phyloP scores from a whole-genome alignment of 2,888 invertebrate species.

The Polydesmus complanatus region DNA sequence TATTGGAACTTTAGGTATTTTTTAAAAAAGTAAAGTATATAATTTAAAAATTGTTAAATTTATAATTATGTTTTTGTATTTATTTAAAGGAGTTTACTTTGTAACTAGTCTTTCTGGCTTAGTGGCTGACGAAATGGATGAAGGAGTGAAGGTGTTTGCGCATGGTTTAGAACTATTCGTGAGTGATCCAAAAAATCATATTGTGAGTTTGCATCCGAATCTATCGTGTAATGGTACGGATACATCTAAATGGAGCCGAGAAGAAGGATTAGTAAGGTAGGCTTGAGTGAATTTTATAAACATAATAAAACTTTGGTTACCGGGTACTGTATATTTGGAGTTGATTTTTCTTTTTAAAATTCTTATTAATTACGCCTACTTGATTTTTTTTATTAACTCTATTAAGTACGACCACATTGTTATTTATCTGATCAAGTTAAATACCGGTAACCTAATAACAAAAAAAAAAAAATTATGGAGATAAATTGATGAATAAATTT shows the following conservation, averaged over 20 bases:
- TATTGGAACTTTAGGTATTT: slow-evolving; percentile 46
- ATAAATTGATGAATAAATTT: too few species aligned
- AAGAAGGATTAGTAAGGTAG: slow-evolving; percentile 22
- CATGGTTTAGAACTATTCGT: slow-evolving; percentile 78
- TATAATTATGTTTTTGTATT: background rate
- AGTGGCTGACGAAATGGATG: slow-evolving; percentile 71
- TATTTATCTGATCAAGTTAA: too few species aligned
- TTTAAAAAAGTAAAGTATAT: background rate
- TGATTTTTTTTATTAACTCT: too few species aligned
- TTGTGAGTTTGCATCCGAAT: slow-evolving; percentile 50
- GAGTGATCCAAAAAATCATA: slow-evolving; percentile 54
- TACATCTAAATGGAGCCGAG: slow-evolving; percentile 21
- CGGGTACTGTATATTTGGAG: too few species aligned
- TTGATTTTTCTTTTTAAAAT: too few species aligned
- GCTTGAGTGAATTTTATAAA: background rate
- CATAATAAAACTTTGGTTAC: too few species aligned
- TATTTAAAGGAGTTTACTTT: slow-evolving; percentile 59
- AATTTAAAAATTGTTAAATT: too few species aligned
- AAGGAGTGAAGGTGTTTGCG: slow-evolving; percentile 82
- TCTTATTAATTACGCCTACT: too few species aligned
- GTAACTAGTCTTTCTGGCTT: slow-evolving; percentile 67
- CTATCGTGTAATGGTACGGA: slow-evolving; percentile 58
- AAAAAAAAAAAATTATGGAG: too few species aligned
- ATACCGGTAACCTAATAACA: too few species aligned
- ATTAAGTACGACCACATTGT: too few species aligned